Percentiles rank a stretch among this genome's conserved stretches.
Conservation (phyloP, 2,888 invertebrate genomes). For the Drosophila kambysellisi region DNA sequence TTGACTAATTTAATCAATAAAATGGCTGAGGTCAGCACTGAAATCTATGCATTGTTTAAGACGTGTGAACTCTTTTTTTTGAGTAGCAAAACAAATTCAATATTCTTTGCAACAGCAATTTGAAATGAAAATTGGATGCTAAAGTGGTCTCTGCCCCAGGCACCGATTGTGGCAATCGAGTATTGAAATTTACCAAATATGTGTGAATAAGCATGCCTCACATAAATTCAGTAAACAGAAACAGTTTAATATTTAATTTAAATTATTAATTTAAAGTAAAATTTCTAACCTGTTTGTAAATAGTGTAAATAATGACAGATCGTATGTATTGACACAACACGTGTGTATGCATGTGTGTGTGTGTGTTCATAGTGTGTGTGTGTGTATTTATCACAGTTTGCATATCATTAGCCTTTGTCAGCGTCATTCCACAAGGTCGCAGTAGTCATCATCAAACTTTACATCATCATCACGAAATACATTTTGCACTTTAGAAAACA, state of each 20-base stretch:
- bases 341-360: neutral
- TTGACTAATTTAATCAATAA: slow-evolving; percentile 26
- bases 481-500: slow-evolving; percentile 9
- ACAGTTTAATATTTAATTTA: neutral
- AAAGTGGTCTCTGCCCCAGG: neutral
- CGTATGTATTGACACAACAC: neutral
- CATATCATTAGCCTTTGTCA: slow-evolving; percentile 35
- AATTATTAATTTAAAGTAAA: slow-evolving; percentile 16
- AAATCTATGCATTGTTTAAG: slow-evolving; percentile 18
- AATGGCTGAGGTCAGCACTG: slow-evolving; percentile 28
- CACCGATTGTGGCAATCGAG: slow-evolving; percentile 33
- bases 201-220: neutral
- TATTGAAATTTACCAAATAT: slow-evolving; percentile 17
- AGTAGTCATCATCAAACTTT: slow-evolving; percentile 17
- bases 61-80: neutral
- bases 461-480: slow-evolving; percentile 4
- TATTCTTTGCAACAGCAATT: slow-evolving; percentile 38
- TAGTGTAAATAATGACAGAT: slow-evolving; percentile 1
- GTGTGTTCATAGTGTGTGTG: neutral
- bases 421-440: slow-evolving; percentile 33
- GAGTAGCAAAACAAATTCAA: slow-evolving; percentile 1
- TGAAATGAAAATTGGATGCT: slow-evolving; percentile 18
- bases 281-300: neutral
- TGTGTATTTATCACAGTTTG: slow-evolving; percentile 16
- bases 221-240: slow-evolving; percentile 16